Evolutionary conservation across 2,888 invertebrate genomes (phyloP).

Genomic region (Epicampocera succincta): DNA sequence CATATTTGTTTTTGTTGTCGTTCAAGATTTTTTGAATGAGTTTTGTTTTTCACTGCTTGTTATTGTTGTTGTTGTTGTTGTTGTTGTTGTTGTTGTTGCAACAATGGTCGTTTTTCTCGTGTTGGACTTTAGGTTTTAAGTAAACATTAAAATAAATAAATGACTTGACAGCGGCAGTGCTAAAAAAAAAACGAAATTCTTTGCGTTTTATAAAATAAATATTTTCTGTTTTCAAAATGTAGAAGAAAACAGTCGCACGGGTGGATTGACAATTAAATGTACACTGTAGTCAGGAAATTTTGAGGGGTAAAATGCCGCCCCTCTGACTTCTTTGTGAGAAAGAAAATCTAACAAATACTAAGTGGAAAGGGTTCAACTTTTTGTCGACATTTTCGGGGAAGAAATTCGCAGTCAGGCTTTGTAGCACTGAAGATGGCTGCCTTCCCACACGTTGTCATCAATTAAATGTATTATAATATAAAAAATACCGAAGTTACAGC

Average conservation of each 20-base stretch:
- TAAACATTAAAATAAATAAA: constrained; percentile 80
- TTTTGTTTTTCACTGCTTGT: constrained; percentile 19
- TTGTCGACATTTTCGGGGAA: too few relatives aligned
- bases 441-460: too few relatives aligned
- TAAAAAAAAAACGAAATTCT: constrained; percentile 71
- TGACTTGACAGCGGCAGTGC: constrained; percentile 77
- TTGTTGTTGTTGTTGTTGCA: too few relatives aligned
- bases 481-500: too few relatives aligned
- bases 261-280: background rate
- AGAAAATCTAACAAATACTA: too few relatives aligned
- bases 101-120: constrained; percentile 41
- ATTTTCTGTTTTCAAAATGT: constrained; percentile 14
- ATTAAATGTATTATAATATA: too few relatives aligned
- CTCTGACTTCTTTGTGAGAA: too few relatives aligned
- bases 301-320: too few relatives aligned
- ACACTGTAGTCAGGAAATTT: too few relatives aligned
- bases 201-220: constrained; percentile 70
- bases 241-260: constrained; percentile 13
- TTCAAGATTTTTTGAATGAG: constrained; percentile 67
- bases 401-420: too few relatives aligned
- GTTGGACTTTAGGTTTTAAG: constrained; percentile 69
- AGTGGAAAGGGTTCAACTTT: too few relatives aligned
- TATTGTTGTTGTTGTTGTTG: constrained; percentile 19
- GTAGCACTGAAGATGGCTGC: too few relatives aligned
- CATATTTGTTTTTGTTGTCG: constrained; percentile 72